Base-by-base conservation (phyloP, 2,113 vertebrate genomes). In the Cyanoramphus novaezelandiae region DNA sequence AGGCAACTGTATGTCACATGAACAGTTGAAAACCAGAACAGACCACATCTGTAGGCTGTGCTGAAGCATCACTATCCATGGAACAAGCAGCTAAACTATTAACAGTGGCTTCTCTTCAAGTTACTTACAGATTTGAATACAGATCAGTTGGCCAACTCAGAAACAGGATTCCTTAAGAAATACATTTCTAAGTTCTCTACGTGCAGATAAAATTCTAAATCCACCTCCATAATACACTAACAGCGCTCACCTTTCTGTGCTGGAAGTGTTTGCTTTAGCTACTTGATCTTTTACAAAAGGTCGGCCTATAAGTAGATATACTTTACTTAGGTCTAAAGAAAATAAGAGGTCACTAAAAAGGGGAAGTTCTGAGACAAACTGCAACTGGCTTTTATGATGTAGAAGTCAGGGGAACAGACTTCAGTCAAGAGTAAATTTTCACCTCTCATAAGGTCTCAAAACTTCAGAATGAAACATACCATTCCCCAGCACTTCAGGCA, bases 361-460 rank as follows among this genome's bases (percentile, higher is more conserved):
- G 47, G 64, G 94, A 96, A 95, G 79, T 60, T 77, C 72, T 93
- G 72, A 90, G 39, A 62, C 53, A 90, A 62, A 92, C 70, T 2
- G 18, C 60, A 92, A 88, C 39, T 31, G 46, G 25, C 4, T 92
- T 86, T 25, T 92, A 64, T 15, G 15, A 24, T 8, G 31, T 5
- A 27, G 37, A 14, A 82, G 35, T 44, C 41, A 47, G 46, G 7
- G 31, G 77, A 68, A 43, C 41, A 83, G 68, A 20, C 39, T 78
- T 53, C 9, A 92, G 69, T 27, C 29, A 39, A 80, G 20, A 67
- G n/a, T 5, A 47, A 3, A 27, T 44, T 63, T 49, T 76, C 28
- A 44, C 2, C 19, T 79, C 67, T 33, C 82, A 70, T 6, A 20
- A 74, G 39, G 50, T 46, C 52, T 90, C 69, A 94, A 60, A 85